phyloP scores from a whole-genome alignment of 2,888 invertebrate species.

The Caenorhabditis sinica region DNA sequence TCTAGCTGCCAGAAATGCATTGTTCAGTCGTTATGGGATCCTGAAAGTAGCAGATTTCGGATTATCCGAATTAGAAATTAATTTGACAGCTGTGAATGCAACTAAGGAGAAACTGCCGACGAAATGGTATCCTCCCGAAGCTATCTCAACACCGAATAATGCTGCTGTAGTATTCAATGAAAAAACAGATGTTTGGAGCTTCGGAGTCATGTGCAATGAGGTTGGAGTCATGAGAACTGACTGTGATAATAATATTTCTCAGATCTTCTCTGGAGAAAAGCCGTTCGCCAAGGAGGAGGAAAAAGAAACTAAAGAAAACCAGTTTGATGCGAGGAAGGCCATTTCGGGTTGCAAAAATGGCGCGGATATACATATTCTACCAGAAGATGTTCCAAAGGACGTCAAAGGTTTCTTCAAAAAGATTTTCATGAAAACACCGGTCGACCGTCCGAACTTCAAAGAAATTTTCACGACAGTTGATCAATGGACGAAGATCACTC shows the following conservation, averaged over 20 bases:
- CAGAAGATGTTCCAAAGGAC: conserved; percentile 7
- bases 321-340: no score
- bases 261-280: conserved; percentile 49
- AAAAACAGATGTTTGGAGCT: conserved; percentile 65
- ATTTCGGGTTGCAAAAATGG: background rate
- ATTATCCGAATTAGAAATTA: conserved; percentile 26
- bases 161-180: conserved; percentile 32
- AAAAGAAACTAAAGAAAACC: background rate
- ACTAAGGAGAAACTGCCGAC: background rate
- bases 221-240: no score
- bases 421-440: background rate
- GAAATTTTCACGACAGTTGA: conserved; percentile 5
- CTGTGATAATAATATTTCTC: background rate
- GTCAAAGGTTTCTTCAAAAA: background rate
- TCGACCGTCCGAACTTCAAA: conserved; percentile 15
- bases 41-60: conserved; percentile 61
- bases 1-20: conserved; percentile 64
- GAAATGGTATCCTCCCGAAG: conserved; percentile 54
- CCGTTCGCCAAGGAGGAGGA: conserved; percentile 4
- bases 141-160: background rate
- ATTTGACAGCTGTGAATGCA: conserved; percentile 2
- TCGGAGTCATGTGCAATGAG: conserved; percentile 58
- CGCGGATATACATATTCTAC: background rate
- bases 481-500: conserved; percentile 23
- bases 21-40: conserved; percentile 59